Evolutionary conservation across 35 echinoderm and acorn worm genomes (phyloP).

Genomic region (Nesometra sesokonis): DNA sequence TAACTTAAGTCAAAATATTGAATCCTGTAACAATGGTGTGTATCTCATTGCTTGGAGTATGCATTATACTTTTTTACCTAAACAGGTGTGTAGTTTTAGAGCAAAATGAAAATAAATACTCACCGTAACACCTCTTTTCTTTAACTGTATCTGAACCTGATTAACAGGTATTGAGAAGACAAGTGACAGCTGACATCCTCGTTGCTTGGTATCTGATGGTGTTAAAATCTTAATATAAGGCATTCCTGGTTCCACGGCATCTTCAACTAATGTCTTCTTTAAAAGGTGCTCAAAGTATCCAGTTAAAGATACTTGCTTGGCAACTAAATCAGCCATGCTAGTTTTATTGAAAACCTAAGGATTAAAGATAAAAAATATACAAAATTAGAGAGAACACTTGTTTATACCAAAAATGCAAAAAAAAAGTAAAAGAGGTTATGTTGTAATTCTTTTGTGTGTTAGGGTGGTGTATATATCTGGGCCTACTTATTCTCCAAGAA

Average conservation of each 20-base stretch:
- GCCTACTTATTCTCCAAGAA: too few species aligned
- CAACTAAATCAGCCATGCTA: constrained; percentile 40
- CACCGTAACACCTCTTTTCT: constrained; percentile 75
- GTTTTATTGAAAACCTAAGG: constrained; percentile 73
- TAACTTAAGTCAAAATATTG: too few species aligned
- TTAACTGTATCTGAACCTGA: constrained; percentile 42
- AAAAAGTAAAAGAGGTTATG: too few species aligned
- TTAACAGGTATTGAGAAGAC: constrained; percentile 54
- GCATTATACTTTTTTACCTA: too few species aligned
- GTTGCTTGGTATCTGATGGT: constrained; percentile 41
- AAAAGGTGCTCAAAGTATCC: constrained; percentile 84
- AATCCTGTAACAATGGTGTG: too few species aligned
- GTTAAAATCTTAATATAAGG: constrained; percentile 45
- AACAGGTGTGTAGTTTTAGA: too few species aligned
- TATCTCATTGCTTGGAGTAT: too few species aligned
- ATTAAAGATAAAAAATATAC: neutral
- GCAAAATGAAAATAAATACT: constrained; percentile 4
- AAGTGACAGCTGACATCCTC: constrained; percentile 65
- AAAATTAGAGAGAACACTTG: too few species aligned
- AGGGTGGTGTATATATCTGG: too few species aligned
- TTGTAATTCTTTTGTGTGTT: too few species aligned
- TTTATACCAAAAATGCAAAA: too few species aligned
- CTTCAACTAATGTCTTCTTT: constrained; percentile 18
- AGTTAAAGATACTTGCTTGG: constrained; percentile 51
- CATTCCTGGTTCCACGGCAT: neutral